Base-by-base conservation (phyloP, 2,113 vertebrate species). In the Poeciliopsis occidentalis region DNA sequence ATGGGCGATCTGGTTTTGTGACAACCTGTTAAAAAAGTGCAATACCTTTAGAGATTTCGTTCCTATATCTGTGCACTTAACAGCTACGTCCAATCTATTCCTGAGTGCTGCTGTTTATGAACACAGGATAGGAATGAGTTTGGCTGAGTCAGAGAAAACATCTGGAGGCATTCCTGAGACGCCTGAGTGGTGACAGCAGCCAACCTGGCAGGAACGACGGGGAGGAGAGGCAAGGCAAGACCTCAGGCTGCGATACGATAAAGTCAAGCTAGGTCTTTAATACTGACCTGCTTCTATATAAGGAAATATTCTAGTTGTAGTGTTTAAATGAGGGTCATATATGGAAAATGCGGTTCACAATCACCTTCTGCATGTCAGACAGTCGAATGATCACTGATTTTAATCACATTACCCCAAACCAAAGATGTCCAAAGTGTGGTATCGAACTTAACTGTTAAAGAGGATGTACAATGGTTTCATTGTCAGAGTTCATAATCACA, bases 101-200 rank as follows among this genome's bases (percentile, higher is more conserved):
- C 71, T 24, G 68, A 60, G 67, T 76, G 51, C 12, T 3, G 15
- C 54, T 17, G 67, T 74, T 67, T 67, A 72, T 27, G 69, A 67
- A 79, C 64, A 82, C 12, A 44, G 81, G 37, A 78, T 37, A 70
- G 83, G 83, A 86, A 68, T 68, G 73, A 51, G 60, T 65, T 62
- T 68, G 44, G 41, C 73, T 84, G 85, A 86, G 83, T 87, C 89
- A 68, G 64, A 67, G 78, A 90, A 85, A 91, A 85, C 91, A 92
- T 93, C 91, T 92, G 91, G 78, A 91, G 76, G 81, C 88, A 94
- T 93, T 94, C 91, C 88, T 92, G 75, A 86, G 79, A 93, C 75
- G 86, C 85, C 84, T 81, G 68, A 88, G 79, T 61, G 69, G 69
- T 94, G 92, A 93, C 83, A 78, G 41, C 81, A 88, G 76, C 65